Conservation (phyloP, 2,888 invertebrate genomes). For the Melanchra persicariae region DNA sequence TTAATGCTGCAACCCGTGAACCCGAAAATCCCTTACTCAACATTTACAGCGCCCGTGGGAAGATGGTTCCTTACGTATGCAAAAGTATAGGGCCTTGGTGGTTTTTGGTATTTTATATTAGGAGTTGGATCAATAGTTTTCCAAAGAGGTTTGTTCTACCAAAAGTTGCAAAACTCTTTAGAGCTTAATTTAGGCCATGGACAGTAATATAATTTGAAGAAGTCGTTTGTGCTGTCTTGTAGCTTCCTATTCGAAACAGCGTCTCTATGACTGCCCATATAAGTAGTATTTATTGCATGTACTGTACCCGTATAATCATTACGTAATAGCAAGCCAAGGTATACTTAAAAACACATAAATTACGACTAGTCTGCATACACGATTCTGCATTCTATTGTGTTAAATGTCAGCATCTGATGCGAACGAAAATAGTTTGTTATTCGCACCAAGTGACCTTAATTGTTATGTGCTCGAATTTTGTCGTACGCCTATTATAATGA, state of each 20-base stretch:
- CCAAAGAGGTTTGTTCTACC: background rate
- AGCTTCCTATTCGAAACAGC: background rate
- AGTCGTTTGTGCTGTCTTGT: background rate
- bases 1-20: slow-evolving; percentile 25
- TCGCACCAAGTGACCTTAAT: slow-evolving; percentile 85
- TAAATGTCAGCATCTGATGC: slow-evolving; percentile 51
- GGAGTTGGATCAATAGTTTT: background rate
- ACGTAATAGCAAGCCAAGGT: background rate
- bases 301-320: background rate
- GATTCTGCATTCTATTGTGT: slow-evolving; percentile 36
- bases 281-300: background rate
- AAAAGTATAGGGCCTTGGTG: slow-evolving; percentile 11
- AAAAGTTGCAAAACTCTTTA: background rate
- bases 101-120: slow-evolving; percentile 4
- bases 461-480: slow-evolving; percentile 77
- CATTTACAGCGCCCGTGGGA: slow-evolving; percentile 40
- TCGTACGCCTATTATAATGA: slow-evolving; percentile 73
- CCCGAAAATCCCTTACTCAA: slow-evolving; percentile 42
- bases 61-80: slow-evolving; percentile 9
- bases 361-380: slow-evolving; percentile 6
- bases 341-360: slow-evolving; percentile 19
- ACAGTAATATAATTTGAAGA: background rate
- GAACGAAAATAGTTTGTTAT: slow-evolving; percentile 70
- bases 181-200: background rate
- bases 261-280: too few relatives aligned